Base-by-base conservation (phyloP, 2,888 invertebrate species). In the Lathronympha strigana region DNA sequence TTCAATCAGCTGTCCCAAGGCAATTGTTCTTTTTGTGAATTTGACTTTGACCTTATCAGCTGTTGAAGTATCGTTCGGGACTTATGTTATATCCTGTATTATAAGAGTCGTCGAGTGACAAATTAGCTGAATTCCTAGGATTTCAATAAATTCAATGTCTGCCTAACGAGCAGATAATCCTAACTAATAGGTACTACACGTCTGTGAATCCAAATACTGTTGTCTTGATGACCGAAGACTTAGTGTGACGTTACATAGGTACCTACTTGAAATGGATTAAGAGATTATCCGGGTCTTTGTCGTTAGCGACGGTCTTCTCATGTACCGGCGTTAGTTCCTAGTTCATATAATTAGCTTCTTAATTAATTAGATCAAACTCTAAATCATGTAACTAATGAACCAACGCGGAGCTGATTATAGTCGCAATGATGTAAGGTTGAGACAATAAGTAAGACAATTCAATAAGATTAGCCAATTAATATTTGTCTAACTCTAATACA, bases 221-320 rank as follows among this genome's bases (percentile, higher is more conserved):
- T 31, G 51, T 64, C 25, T 33, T 45, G 64, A 64, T 58, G 58
- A 36, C 19, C 36, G 49, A 43, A 63, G 49, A n/a, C n/a, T n/a
- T 50, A 63, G 49, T 25, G 25, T 64, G 57, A 50, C 25, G 51
- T 21, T 58, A 31, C 17, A 8, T 31, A 51, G 51, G n/a, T 58
- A 31, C 17, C 6, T 31, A 51, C 57, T 40, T 45, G 25, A 25
- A 43, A 51, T 36, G 58, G 58, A 45, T 58, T 53, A 58, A 51
- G 51, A 25, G 58, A 64, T 58, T 64, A 64, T 17, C 11, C 9
- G 45, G 61, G 45, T 6, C 36, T 58, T 64, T 58, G 64, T 31
- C 17, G 11, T 17, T 9, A 38, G 11, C 17, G 4, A 23, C 15
- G 5, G 23, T 25, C 38, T 15, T n/a, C 19, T 28, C 50, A 13